phyloP scores from a whole-genome alignment of 2,797 vertebrate genomes.

The Nyctalus aviator region DNA sequence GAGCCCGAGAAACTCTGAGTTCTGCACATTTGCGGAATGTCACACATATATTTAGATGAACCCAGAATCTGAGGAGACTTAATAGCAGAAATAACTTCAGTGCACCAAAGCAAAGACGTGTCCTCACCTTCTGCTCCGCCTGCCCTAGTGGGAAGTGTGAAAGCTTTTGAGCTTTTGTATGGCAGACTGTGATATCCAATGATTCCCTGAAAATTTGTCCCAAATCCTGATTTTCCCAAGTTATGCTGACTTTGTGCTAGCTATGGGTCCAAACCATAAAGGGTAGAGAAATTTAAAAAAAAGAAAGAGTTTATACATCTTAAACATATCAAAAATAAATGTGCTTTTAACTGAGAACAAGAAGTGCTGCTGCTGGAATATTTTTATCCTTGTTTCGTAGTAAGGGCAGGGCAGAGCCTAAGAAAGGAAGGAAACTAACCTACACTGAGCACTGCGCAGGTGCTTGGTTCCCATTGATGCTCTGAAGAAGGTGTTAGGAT shows the following conservation, averaged over 20 bases:
- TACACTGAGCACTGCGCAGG: not conserved
- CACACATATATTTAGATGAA: conserved; percentile 37
- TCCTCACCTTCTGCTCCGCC: not conserved
- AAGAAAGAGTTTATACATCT: not conserved
- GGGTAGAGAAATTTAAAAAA: not conserved
- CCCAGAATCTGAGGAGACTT: not conserved
- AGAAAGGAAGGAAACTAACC: not conserved
- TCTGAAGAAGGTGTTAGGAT: not conserved
- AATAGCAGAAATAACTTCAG: not conserved
- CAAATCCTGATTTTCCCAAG: not conserved
- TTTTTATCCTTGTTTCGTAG: not conserved
- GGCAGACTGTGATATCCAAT: not conserved
- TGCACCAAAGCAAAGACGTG: not conserved
- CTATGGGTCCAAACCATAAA: not conserved
- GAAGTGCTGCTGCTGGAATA: not conserved
- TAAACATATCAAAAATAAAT: conserved; percentile 51
- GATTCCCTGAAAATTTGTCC: not conserved
- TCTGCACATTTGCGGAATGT: conserved; percentile 50
- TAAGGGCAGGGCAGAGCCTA: not conserved
- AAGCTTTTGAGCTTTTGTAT: not conserved
- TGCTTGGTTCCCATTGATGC: not conserved
- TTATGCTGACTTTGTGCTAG: not conserved
- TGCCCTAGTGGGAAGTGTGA: not conserved
- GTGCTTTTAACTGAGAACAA: conserved; percentile 45
- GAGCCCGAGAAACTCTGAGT: conserved; percentile 60